Base-by-base conservation (phyloP, 2,888 invertebrate genomes). In the Biston betularia region DNA sequence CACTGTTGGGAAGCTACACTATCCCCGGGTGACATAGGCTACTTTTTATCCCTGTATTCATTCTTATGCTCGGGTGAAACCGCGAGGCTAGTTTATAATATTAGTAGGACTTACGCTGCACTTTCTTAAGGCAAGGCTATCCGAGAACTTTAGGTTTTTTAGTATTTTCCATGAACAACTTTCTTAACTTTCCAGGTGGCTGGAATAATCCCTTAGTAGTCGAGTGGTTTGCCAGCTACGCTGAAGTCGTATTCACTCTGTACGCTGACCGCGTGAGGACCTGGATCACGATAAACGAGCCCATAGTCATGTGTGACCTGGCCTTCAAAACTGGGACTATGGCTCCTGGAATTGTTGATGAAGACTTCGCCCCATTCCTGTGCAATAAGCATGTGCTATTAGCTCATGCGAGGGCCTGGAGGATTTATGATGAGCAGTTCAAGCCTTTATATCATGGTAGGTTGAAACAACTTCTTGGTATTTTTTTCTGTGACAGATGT, bases 241-340 rank as follows among this genome's bases (percentile, higher is more conserved):
- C 95, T 0, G 89, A 92, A 15, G 72, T 95, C 0, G 83, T 93
- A 5, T 94, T 93, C 76, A 85, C 89, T 3, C 86, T 95, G 69
- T 95, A 92, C 73, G 96, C 94, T 0, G 94, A 95, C 74, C 90
- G 95, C 46, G 95, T 96, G 0, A 94, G 92, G 79, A 86, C 91
- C 52, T 97, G 96, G 96, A 92, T 96, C 0, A 97, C 97, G 0
- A 92, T 97, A 62, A 97, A 97, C 80, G 97, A 97, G 75, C 96
- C 96, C 0, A 78, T 82, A 0, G 53, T 63, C 0, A 14, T 75
- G 0, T 82, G 81, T 33, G 79, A 79, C 0, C 14, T 24, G 0
- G 62, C 60, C 0, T 80, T 73, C 58, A 42, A 0, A 1, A 53
- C 48, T 0, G 46, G 50, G 0, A 15, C 35, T 0, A 0, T 46